These are phyloP conservation scores for Bombus affinis DNA, from an alignment of 1,140 invertebrate species.

Conservation along the genomic window DNA sequence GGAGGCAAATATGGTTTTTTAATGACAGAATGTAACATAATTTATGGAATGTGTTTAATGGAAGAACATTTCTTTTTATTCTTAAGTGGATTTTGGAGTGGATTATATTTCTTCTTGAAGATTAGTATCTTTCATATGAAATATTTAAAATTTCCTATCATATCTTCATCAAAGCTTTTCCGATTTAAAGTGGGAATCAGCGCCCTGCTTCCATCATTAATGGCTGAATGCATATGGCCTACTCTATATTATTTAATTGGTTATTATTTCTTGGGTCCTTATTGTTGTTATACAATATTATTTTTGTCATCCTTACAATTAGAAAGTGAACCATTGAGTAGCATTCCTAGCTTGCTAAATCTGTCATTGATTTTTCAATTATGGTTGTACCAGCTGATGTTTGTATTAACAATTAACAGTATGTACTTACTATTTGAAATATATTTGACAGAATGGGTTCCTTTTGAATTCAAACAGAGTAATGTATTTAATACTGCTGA, in stretches of 20 bases:
- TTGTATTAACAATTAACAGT: constrained; percentile 86
- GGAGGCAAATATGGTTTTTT: constrained; percentile 82
- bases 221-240: constrained; percentile 84
- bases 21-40: constrained; percentile 69
- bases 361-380: constrained; percentile 84
- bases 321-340: constrained; percentile 83
- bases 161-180: constrained; percentile 86
- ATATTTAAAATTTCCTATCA: constrained; percentile 84
- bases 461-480: constrained; percentile 79
- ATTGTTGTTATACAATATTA: constrained; percentile 69
- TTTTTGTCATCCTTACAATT: constrained; percentile 61
- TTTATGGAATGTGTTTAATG: constrained; percentile 77
- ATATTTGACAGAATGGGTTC: constrained; percentile 86
- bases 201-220: constrained; percentile 83
- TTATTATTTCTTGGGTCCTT: constrained; percentile 84
- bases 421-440: constrained; percentile 88
- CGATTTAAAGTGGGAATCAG: constrained; percentile 85
- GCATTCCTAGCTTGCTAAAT: constrained; percentile 81
- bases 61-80: constrained; percentile 85
- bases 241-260: constrained; percentile 84
- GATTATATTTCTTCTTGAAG: constrained; percentile 86
- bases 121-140: constrained; percentile 80
- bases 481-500: constrained; percentile 57
- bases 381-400: constrained; percentile 87
- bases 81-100: constrained; percentile 87